Base-by-base conservation (phyloP, 2,888 invertebrate species). In the Thyatira batis region DNA sequence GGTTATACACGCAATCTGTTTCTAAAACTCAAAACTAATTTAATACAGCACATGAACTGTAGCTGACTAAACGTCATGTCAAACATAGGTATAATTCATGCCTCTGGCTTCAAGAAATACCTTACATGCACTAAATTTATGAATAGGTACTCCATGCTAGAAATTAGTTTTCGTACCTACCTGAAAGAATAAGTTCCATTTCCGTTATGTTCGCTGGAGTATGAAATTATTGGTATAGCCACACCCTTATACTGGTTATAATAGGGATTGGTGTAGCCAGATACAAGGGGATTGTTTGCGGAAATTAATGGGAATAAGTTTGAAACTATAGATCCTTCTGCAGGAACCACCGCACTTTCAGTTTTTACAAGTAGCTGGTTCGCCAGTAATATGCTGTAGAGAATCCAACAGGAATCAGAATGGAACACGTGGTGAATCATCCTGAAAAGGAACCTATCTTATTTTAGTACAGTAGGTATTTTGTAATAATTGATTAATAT, bases 101-200 rank as follows among this genome's bases (percentile, higher is more conserved):
- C n/a, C n/a, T n/a, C n/a, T n/a, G n/a, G n/a, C n/a, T n/a, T n/a
- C n/a, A n/a, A n/a, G n/a, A n/a, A n/a, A n/a, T n/a, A n/a, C n/a
- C n/a, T n/a, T n/a, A n/a, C n/a, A n/a, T n/a, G n/a, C n/a, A n/a
- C n/a, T n/a, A n/a, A n/a, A n/a, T n/a, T n/a, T n/a, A n/a, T n/a
- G n/a, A n/a, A n/a, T n/a, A n/a, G n/a, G n/a, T n/a, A n/a, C n/a
- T n/a, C n/a, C n/a, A n/a, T n/a, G n/a, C n/a, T n/a, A n/a, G 8
- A 51, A 55, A 49, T 39, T 23, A 45, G 23, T 49, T 0, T 20
- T 30, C 13, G 23, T 20, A 64, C 72, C 54, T 61, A 92, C 92
- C 90, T 91, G 65, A 87, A 94, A 65, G 93, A 87, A 80, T 94
- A 94, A 20, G 93, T 93, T 58, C 94, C 94, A 75, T 94, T 94